Conservation (phyloP, 2,113 vertebrate genomes). For the Oxygymnocypris stewartii region DNA sequence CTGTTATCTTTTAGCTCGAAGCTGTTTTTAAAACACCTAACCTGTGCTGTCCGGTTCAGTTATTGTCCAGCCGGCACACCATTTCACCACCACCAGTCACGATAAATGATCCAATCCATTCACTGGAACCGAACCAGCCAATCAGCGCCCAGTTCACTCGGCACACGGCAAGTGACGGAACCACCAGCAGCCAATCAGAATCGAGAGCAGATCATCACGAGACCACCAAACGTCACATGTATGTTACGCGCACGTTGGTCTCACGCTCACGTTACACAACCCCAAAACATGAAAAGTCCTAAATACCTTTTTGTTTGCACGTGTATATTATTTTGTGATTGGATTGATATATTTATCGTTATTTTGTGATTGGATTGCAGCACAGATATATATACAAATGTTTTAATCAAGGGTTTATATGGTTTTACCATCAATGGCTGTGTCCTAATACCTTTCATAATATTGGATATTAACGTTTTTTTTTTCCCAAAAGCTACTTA, state of each 20-base stretch:
- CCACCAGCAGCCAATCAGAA: constrained; percentile 59
- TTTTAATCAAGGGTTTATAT: neutral
- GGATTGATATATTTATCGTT: neutral
- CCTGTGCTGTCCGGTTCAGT: neutral
- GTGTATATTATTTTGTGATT: neutral
- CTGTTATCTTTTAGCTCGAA: neutral
- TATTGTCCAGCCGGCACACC: constrained; percentile 24
- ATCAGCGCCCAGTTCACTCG: neutral
- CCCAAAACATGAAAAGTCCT: neutral
- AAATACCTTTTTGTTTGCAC: neutral
- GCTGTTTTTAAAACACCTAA: neutral
- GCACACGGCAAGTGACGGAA: too few species aligned
- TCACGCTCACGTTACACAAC: neutral
- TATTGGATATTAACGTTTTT: neutral
- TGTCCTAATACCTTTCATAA: neutral
- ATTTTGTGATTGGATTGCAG: too few species aligned
- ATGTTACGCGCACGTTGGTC: neutral
- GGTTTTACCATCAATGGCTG: neutral
- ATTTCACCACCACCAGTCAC: constrained; percentile 60
- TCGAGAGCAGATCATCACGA: constrained; percentile 56
- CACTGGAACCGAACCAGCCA: neutral
- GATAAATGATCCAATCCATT: constrained; percentile 59
- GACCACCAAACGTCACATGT: constrained; percentile 31
- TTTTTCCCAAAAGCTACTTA: neutral
- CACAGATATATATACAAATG: too few species aligned